Conservation (phyloP, 2,888 invertebrate genomes). For the Cerastoderma edule region DNA sequence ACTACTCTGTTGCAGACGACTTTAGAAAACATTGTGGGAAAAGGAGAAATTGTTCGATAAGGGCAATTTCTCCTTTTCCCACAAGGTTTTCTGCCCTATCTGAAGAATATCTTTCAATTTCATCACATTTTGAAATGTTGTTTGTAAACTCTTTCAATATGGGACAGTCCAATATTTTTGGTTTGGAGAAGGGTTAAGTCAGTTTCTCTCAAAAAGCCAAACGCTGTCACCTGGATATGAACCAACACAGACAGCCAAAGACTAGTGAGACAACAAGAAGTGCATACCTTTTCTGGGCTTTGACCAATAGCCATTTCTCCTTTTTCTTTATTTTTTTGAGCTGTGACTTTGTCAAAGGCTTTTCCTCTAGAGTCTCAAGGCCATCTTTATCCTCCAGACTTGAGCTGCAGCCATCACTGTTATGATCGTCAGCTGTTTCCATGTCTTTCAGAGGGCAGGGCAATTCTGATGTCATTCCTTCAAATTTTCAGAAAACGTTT, state of each 20-base stretch:
- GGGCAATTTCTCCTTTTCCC: too few species aligned
- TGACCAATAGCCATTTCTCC: slow-evolving; percentile 85
- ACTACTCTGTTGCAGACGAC: too few species aligned
- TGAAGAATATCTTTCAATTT: not conserved
- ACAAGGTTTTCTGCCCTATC: too few species aligned
- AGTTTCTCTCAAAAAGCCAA: too few species aligned
- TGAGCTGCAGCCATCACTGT: not conserved
- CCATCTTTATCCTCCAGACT: not conserved
- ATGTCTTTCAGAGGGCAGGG: too few species aligned
- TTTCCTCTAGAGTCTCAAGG: not conserved
- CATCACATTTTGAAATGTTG: not conserved
- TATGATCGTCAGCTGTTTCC: too few species aligned
- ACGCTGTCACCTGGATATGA: too few species aligned
- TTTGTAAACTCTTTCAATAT: not conserved
- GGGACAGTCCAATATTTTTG: not conserved
- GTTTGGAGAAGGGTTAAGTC: too few species aligned
- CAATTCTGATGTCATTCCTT: too few species aligned
- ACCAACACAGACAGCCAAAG: not conserved
- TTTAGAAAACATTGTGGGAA: too few species aligned
- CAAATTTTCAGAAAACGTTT: not conserved
- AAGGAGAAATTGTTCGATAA: too few species aligned
- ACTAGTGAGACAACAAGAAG: not conserved
- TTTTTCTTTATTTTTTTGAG: slow-evolving; percentile 89
- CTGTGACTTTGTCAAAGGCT: slow-evolving; percentile 86
- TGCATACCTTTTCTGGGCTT: slow-evolving; percentile 71